Base-by-base conservation (phyloP, 2,113 vertebrate species). In the Suncus etruscus region DNA sequence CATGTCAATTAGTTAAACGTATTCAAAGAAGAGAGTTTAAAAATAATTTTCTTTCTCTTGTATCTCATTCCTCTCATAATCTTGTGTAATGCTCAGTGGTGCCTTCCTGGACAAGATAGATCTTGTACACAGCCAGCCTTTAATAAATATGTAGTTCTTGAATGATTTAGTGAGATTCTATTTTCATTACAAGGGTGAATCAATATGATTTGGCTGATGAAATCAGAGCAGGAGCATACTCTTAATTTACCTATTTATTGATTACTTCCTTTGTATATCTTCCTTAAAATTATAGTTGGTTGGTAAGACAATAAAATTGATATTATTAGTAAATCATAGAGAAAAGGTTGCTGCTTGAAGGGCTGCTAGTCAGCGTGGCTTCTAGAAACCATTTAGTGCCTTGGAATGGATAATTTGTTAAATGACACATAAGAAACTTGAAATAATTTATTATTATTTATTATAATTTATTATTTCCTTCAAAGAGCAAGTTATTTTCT, bases 371-470 rank as follows among this genome's bases (percentile, higher is more conserved):
- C 74, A 84, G 45, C 11, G 31, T 89, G 58, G 51, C 63, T 15
- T 1, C 45, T 74, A 47, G 74, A 87, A 78, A 48, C 25, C 86
- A 69, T 80, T 88, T 83, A 69, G 39, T 80, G 47, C 12, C 81
- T 91, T 87, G 72, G 81, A 87, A 83, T 87, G 79, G 65, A 78
- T 84, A 84, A 89, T 93, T 93, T 85, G 85, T 89, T 95, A 91
- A 94, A 85, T 65, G 74, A 85, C 50, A 94, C 66, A 69, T 75
- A 91, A 91, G 87, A 74, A 91, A 92, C 32, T 83, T 72, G 70
- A 87, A 95, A 96, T 65, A 87, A 90, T 87, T 74, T 90, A 78
- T 48, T 14, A 84, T 96, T 3, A 39, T 39, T 39, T 39, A 39
- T 39, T 39, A 96, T 65, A 84, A 90, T 87, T 69, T 90, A 78